Conservation (phyloP, 2,888 invertebrate species). For the Heliconius ethilla region DNA sequence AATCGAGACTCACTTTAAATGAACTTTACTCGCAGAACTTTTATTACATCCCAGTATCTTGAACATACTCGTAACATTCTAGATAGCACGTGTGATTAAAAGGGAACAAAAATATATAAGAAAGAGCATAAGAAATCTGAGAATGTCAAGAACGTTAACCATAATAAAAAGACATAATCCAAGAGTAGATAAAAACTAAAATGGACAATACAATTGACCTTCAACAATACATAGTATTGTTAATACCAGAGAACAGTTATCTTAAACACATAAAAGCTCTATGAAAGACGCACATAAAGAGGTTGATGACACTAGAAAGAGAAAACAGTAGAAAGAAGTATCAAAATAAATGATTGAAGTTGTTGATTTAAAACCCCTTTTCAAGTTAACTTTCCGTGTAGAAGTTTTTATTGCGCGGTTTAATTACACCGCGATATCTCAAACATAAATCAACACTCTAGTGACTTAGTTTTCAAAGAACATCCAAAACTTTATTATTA, state of each 20-base stretch:
- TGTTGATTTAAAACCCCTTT: neutral
- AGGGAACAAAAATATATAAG: neutral
- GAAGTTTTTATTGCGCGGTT: conserved; percentile 10
- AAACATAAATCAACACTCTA: conserved; percentile 13
- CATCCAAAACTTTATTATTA: conserved; percentile 18
- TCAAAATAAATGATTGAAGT: conserved; percentile 3
- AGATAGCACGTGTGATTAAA: neutral
- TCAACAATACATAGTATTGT: neutral
- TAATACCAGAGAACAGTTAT: no score
- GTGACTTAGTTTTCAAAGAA: conserved; percentile 15
- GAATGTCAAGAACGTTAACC: neutral
- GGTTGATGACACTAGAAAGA: neutral
- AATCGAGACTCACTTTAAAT: no score
- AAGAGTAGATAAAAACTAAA: neutral
- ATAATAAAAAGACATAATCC: neutral
- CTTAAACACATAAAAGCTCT: no score
- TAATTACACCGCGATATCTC: conserved; percentile 15
- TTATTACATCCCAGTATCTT: neutral
- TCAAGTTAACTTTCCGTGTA: neutral
- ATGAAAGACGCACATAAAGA: neutral
- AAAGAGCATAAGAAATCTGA: neutral
- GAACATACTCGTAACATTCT: neutral
- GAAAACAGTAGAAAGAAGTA: neutral
- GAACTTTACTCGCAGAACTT: no score
- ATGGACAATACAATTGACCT: neutral